Evolutionary conservation across 1,140 invertebrate species (phyloP), one percentile per base, ranked within the genome.

Genomic region (Sitobion miscanthi): DNA sequence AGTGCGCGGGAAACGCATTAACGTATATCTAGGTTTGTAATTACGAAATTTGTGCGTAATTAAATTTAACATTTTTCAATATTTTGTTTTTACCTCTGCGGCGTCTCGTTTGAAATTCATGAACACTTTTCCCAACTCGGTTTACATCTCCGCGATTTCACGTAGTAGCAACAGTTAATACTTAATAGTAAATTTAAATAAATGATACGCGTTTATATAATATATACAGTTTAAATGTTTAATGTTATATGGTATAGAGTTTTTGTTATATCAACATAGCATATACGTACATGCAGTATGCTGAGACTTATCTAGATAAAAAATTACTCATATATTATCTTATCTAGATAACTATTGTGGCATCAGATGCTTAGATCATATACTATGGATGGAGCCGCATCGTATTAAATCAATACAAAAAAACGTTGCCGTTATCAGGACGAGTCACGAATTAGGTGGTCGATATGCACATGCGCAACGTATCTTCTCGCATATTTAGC

Each of bases 21-120:
- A n/a, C 14, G 62, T 77, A 42, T 42, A 42, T 42, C 42, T 42
- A 77, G 17, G 62, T 77, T 77, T 77, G 14, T 77, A n/a, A n/a
- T 69, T 77, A 77, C 62, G n/a, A 77, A 77, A 11, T 17, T n/a
- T n/a, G 62, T 17, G 62, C 62, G 14, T n/a, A n/a, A n/a, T 77
- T 77, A 77, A 77, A n/a, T 77, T 77, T n/a, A 77, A 77, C n/a
- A 77, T 77, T 77, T 77, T 77, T 77, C 14, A n/a, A 20, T 77
- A 30, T n/a, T n/a, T n/a, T 77, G 17, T 69, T 69, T n/a, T 77
- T 77, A 77, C 30, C n/a, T 6, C n/a, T 77, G 4, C 30, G n/a
- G 30, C 11, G 62, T 77, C 17, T 77, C 30, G 62, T 77, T 77
- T 77, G 62, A 5, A n/a, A 77, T n/a, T 77, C 30, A 77, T 77